Percentiles rank a stretch among this genome's conserved stretches.
These are phyloP conservation scores for Thumatha senex DNA, from an alignment of 2,888 invertebrate species.

Conservation along the genomic window DNA sequence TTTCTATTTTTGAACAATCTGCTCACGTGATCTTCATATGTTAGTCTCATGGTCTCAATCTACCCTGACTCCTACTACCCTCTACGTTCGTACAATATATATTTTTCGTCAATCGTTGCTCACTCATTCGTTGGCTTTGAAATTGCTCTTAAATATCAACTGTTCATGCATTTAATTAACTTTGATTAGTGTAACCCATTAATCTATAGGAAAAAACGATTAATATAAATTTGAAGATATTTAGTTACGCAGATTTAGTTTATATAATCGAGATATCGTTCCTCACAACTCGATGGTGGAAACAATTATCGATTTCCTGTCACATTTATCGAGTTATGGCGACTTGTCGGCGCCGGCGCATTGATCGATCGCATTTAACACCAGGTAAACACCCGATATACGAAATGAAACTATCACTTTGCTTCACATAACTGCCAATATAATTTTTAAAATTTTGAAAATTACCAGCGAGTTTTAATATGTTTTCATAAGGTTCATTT, in stretches of 20 bases:
- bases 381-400: conserved; percentile 56
- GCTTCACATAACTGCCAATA: conserved; percentile 37
- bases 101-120: too few species aligned
- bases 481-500: conserved; percentile 21
- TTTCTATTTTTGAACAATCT: too few species aligned
- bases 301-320: conserved; percentile 31
- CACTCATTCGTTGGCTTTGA: too few species aligned
- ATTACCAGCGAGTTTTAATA: conserved; percentile 6
- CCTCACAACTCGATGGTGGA: conserved; percentile 2
- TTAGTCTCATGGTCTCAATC: too few species aligned
- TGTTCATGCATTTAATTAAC: not conserved
- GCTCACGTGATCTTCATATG: too few species aligned
- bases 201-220: not conserved
- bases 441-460: conserved; percentile 11
- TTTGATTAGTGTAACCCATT: not conserved
- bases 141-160: not conserved
- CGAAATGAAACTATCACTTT: conserved; percentile 48
- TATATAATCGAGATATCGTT: not conserved
- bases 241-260: not conserved
- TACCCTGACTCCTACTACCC: too few species aligned
- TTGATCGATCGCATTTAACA: conserved; percentile 53
- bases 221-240: not conserved
- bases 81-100: too few species aligned
- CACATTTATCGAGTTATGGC: conserved; percentile 33
- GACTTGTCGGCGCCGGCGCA: conserved; percentile 52